Percentiles rank a stretch among this genome's conserved stretches.
Evolutionary conservation across 2,888 invertebrate genomes (phyloP).

Genomic region (Papilio gigon): DNA sequence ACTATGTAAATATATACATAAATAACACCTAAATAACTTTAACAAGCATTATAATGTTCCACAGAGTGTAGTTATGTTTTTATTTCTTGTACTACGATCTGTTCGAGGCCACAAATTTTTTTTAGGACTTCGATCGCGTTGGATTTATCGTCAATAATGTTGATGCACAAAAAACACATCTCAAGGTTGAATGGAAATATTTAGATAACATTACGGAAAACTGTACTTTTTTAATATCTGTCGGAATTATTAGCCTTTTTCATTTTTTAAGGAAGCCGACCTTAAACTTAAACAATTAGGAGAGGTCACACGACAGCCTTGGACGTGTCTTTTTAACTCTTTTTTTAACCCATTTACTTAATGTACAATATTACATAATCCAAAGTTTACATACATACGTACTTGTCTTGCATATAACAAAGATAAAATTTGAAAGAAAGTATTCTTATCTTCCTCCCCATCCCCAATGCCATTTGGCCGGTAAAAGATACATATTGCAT

Average conservation of each 20-base stretch:
- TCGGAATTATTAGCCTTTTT: neutral
- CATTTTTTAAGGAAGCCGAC: neutral
- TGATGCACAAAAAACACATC: conserved; percentile 9
- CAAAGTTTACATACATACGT: too few species aligned
- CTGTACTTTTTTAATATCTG: neutral
- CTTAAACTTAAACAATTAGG: too few species aligned
- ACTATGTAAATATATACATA: neutral
- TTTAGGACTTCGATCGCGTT: neutral
- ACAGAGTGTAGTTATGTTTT: neutral
- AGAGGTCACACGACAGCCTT: too few species aligned
- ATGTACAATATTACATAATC: too few species aligned
- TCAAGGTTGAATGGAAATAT: neutral
- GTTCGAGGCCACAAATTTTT: conserved; percentile 4
- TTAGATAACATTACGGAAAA: neutral
- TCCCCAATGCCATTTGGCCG: too few species aligned
- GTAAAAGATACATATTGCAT: neutral
- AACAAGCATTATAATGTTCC: neutral
- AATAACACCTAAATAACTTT: neutral
- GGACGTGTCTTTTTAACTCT: too few species aligned
- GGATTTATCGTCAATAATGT: conserved; percentile 3
- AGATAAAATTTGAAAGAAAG: too few species aligned
- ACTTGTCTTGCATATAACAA: too few species aligned
- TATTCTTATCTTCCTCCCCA: too few species aligned
- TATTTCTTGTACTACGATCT: conserved; percentile 7
- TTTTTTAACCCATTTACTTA: too few species aligned